A percentile compares a stretch with the other conserved stretches of the same genome.
phyloP scores from a whole-genome alignment of 1,140 invertebrate genomes.

The Coboldia fuscipes region DNA sequence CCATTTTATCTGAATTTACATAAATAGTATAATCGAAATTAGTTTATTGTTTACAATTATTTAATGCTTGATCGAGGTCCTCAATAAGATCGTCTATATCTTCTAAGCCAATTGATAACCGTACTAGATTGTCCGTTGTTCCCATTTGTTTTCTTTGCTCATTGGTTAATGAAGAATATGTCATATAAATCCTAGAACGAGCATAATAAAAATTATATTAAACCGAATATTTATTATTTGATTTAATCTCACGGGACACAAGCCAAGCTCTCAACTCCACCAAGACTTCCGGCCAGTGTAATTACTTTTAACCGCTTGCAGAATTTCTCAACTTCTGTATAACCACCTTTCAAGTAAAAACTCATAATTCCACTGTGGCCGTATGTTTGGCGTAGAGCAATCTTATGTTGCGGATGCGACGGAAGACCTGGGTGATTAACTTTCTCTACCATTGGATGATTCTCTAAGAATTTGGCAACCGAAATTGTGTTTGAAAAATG shows the following conservation, averaged over 20 bases:
- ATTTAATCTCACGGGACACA: neutral
- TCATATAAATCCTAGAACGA: no score
- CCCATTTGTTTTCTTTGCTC: constrained; percentile 28
- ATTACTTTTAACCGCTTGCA: constrained; percentile 57
- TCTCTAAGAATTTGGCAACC: constrained; percentile 47
- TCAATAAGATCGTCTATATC: constrained; percentile 30
- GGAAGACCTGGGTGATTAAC: constrained; percentile 63
- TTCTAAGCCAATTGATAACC: constrained; percentile 42
- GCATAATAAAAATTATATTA: no score
- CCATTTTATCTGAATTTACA: neutral
- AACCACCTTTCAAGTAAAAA: constrained; percentile 47
- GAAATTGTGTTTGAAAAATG: constrained; percentile 49
- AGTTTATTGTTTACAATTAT: neutral
- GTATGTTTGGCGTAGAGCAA: constrained; percentile 44
- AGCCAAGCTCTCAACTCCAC: constrained; percentile 32
- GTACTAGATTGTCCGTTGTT: constrained; percentile 33
- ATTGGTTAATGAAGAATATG: constrained; percentile 10
- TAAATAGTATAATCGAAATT: neutral
- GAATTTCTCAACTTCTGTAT: constrained; percentile 42
- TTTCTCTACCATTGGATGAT: constrained; percentile 43
- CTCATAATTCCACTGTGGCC: constrained; percentile 65
- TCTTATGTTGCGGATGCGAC: constrained; percentile 59
- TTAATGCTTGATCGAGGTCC: constrained; percentile 33
- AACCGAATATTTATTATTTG: no score
- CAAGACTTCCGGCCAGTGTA: constrained; percentile 76